Percentiles rank a stretch among this genome's conserved stretches.
Conservation (phyloP, 2,888 invertebrate species). For the Xestoiulus laeticollis region DNA sequence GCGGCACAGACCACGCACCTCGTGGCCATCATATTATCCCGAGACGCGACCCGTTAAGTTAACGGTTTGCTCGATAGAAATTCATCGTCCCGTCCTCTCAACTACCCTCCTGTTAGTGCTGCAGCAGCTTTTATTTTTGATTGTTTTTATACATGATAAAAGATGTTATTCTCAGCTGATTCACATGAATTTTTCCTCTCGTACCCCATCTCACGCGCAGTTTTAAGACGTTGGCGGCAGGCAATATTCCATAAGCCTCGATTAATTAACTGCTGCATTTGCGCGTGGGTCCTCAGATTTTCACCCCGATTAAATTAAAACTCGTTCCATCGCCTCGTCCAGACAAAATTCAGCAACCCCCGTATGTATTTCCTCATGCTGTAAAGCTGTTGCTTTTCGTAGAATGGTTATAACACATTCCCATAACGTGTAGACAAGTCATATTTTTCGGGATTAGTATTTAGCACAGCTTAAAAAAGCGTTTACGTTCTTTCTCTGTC, state of each 20-base stretch:
- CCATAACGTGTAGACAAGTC: slow-evolving; percentile 45
- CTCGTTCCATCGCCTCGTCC: neutral
- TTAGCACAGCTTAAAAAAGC: slow-evolving; percentile 30
- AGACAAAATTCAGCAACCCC: neutral
- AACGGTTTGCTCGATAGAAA: neutral
- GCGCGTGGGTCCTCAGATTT: neutral
- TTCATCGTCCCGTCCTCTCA: neutral
- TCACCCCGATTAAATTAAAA: neutral
- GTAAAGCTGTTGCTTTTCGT: slow-evolving; percentile 47
- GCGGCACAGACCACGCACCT: neutral
- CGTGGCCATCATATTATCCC: neutral
- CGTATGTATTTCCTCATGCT: neutral
- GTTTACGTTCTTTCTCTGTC: neutral
- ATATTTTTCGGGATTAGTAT: slow-evolving; percentile 45
- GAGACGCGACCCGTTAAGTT: neutral
- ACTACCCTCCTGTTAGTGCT: neutral
- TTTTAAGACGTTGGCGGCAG: neutral
- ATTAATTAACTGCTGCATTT: neutral
- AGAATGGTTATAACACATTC: slow-evolving; percentile 40
- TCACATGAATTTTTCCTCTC: neutral
- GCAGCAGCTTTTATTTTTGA: neutral
- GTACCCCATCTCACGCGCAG: neutral
- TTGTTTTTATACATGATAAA: slow-evolving; percentile 22
- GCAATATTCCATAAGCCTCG: neutral
- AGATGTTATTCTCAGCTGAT: neutral